These are phyloP conservation scores for Candoia aspera DNA, from an alignment of 2,113 vertebrate genomes.

Conservation along the genomic window DNA sequence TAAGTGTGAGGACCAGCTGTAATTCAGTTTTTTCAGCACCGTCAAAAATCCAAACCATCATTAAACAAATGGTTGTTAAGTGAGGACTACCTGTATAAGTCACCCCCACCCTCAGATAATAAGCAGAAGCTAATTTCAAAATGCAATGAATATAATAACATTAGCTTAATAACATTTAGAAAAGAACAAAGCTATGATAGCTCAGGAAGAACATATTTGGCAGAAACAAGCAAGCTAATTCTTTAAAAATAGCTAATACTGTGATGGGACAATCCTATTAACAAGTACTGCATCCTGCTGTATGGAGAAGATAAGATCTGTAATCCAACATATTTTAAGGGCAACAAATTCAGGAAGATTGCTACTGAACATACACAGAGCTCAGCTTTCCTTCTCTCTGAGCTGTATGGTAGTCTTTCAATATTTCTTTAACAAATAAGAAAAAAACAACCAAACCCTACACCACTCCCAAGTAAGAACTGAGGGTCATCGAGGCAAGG, in stretches of 20 bases:
- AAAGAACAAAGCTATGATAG: background rate
- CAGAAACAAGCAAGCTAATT: background rate
- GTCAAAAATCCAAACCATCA: no score
- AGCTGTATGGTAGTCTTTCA: background rate
- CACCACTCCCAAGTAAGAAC: no score
- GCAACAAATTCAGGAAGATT: no score
- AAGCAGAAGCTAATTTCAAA: background rate
- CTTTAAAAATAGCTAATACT: conserved; percentile 25
- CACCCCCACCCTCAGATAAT: background rate
- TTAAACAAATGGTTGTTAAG: no score
- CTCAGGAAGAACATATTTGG: background rate
- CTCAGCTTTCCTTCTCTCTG: no score
- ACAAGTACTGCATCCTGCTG: background rate
- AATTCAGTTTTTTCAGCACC: no score
- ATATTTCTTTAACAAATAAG: background rate
- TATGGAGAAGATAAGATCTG: no score
- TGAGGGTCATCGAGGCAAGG: no score
- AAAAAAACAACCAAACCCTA: background rate
- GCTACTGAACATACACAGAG: no score
- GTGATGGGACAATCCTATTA: background rate
- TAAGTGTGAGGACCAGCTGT: no score
- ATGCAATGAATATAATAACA: background rate
- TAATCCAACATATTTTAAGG: no score
- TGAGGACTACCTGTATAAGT: background rate
- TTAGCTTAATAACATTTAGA: background rate